Base-by-base conservation (phyloP, 2,888 invertebrate genomes). In the Agrotis exclamationis region DNA sequence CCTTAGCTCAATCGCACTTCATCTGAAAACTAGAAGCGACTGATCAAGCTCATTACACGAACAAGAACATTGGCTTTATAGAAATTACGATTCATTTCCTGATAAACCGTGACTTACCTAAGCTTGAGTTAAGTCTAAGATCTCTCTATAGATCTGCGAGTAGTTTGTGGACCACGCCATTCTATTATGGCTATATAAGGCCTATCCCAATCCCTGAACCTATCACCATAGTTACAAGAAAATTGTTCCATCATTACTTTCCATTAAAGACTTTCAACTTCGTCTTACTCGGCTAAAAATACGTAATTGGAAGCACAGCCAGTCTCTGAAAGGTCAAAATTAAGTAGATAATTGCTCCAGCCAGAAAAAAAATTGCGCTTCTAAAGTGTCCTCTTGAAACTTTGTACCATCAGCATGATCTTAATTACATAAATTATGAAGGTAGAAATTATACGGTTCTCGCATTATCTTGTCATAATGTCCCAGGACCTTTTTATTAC, bases 391-490 rank as follows among this genome's bases (percentile, higher is more conserved):
- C n/a, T 20, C 3, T 44, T 18, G 39, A 16, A 57, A 33, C 33
- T 14, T 64, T 56, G 22, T 20, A 56, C 44, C 16, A n/a, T 44
- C 13, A 72, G 48, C 28, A 45, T 22, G 47, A 28, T 63, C 16
- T 44, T 64, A 44, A 44, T 71, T 45, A 64, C n/a, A 64, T 50
- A 7, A 48, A 54, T 63, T 20, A 56, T 33, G 39, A 47, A 62
- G 20, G 24, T 53, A n/a, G 39, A 50, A 63, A 63, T 56, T 56
- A 56, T 20, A 47, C 20, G 47, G 28, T 44, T 44, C 16, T 44
- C 44, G 9, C 22, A 53, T 63, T 57, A 70, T 44, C 39, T 56
- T 18, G 28, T 71, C 54, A 54, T 67, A 51, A 53, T 69, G 56
- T 13, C 24, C 20, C 33, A 22, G 24, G 20, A 64, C 53, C 57